Evolutionary conservation across 2,888 invertebrate genomes (phyloP), one percentile per base, ranked within the genome.

Genomic region (Amphipyra tragopoginis): DNA sequence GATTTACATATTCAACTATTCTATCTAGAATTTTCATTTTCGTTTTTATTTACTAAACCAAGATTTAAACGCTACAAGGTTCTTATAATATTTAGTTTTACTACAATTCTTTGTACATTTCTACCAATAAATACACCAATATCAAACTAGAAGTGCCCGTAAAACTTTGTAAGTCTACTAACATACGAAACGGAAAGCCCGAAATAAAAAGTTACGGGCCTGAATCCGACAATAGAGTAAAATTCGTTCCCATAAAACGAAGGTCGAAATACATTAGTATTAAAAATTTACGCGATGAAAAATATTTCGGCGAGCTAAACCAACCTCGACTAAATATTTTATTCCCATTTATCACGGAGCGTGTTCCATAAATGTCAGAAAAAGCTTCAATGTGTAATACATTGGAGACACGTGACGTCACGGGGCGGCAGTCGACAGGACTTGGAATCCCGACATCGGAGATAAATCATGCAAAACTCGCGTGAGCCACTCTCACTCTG

Each of bases 361-460:
- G 61, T 65, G 73, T 75, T 69, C 64, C 62, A 70, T 78, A 74
- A 70, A 76, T 44, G 78, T 69, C 71, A 78, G 64, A 77, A 71
- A 76, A 78, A 63, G 54, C 65, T 70, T 70, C 70, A 62, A 72
- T 76, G 67, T 70, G 69, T 72, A 65, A 78, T 60, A 67, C 60
- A 73, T 78, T 60, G 75, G 70, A 45, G 73, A 73, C 67, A 70
- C 64, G 78, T 78, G 78, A 76, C 50, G 65, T 60, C 21, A 64
- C 52, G 56, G 59, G 62, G 59, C 52, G 64, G 49, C 40, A 56
- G 45, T 63, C 68, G 66, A 66, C 58, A 49, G 44, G 51, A 65
- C 57, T 65, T 48, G 26, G 63, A 56, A 65, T 48, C 52, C 51
- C 57, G 58, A 64, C 48, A 50, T 67, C 15, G 55, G 36, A 75